A percentile compares a stretch with the other conserved stretches of the same genome.
These are phyloP conservation scores for Drosophila pallidifrons DNA, from an alignment of 1,140 invertebrate species.

Conservation along the genomic window DNA sequence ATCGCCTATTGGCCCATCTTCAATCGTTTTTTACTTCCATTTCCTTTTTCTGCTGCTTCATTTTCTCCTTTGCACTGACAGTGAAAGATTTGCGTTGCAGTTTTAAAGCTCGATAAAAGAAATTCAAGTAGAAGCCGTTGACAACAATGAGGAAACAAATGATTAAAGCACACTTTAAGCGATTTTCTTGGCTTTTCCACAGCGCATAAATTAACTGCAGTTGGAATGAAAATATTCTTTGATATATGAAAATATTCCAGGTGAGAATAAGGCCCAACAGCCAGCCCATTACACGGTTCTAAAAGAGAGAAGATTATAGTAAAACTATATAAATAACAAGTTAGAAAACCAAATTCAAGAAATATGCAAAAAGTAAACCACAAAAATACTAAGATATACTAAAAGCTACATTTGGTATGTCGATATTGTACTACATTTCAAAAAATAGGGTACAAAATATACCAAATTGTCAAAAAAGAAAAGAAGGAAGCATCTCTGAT, in stretches of 20 bases:
- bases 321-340: no score
- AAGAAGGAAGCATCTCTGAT: no score
- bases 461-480: no score
- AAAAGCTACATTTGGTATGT: no score
- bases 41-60: not conserved
- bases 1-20: constrained; percentile 20
- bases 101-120: constrained; percentile 20
- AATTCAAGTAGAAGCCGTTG: constrained; percentile 4
- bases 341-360: no score
- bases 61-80: not conserved
- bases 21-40: not conserved
- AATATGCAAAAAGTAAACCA: not conserved
- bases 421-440: no score
- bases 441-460: no score
- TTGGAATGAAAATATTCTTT: not conserved
- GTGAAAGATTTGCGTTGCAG: not conserved
- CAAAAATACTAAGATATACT: no score
- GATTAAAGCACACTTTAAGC: not conserved
- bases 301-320: not conserved
- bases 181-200: constrained; percentile 1
- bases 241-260: constrained; percentile 44
- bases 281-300: not conserved
- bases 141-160: not conserved
- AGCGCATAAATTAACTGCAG: constrained; percentile 19
- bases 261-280: constrained; percentile 9